Evolutionary conservation across 1,140 invertebrate species (phyloP), one percentile per base, ranked within the genome.

Genomic region (Dendroctonus valens): DNA sequence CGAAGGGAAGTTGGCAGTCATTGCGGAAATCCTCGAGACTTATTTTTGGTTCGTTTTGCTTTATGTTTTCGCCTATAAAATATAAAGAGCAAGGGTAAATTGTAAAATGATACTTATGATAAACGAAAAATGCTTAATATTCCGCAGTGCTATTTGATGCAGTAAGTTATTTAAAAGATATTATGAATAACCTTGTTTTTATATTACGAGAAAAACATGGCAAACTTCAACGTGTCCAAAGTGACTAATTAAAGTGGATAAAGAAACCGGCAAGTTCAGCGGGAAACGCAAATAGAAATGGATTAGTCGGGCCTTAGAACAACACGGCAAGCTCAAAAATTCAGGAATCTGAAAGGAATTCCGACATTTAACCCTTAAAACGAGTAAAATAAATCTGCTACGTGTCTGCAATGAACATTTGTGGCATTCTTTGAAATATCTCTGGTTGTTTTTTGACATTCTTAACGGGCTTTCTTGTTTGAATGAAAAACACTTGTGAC

Each of bases 391-490:
- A 61, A 61, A 61, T 61, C 59, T 26, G 48, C 59, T n/a, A 50
- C 38, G 26, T 61, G 59, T 41, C 59, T 51, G 38, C 48, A 48
- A 52, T 52, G 59, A 61, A 61, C 59, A 61, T 61, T 61, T 61
- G 59, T 61, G 59, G 49, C 48, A 61, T 61, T 61, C 59, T 61
- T 51, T 61, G 9, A 61, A 61, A 52, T 26, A 60, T 50, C 46
- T 49, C 26, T 38, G 37, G 14, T 14, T 60, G 38, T 60, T 60
- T 60, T 60, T 39, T 26, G 26, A 26, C 26, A 26, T 26, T 26
- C 26, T 26, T 26, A 26, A 26, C 26, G 26, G 26, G 26, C 3
- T 26, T 26, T 26, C 26, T 26, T 26, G 26, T 26, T 26, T 26
- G 26, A 26, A 2, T 26, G 26, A 26, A 26, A n/a, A 26, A 26